Evolutionary conservation across 1,140 invertebrate genomes (phyloP), one percentile per base, ranked within the genome.

Genomic region (Saccostrea echinata): DNA sequence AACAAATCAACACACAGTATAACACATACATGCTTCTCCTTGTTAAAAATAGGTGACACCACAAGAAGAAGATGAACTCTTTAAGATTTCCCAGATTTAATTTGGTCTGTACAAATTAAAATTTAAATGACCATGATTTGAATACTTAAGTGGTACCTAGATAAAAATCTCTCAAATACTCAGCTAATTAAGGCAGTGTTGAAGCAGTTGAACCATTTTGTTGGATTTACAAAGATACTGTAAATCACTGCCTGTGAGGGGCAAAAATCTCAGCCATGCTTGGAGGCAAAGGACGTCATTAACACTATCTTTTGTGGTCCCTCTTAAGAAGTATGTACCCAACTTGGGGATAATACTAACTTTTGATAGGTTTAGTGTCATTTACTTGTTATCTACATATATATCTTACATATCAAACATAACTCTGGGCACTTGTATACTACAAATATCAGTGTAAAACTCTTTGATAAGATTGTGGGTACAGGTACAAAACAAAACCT

Each of bases 81-180:
- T 33, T 30, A 8, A 9, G 18, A 30, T 3, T 27, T 0, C 68
- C 13, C 27, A 3, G 27, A 76, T 76, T 76, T 76, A 76, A 76
- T 76, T 30, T 30, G 27, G 24, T 27, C 68, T 76, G 30, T 76
- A 76, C 68, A 76, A 76, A 76, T 76, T 76, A 76, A 76, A 43
- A 27, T 76, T 76, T 76, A 76, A 76, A 76, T 76, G 27, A 76
- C 68, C 68, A 76, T 71, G 24, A 71, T 71, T 71, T 71, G 68
- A 13, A 71, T 16, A 76, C 68, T 76, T 33, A 35, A 76, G 68
- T 76, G 68, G 24, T 27, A 76, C 68, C 68, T 76, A 76, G 68
- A 76, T 76, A 76, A 27, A 68, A 76, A 76, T 76, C 27, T 76
- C 27, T 76, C 68, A 24, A 27, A 16, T 30, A 18, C 12, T 24